Conservation (phyloP, 1,140 invertebrate species). For the Drosophila neocordata region DNA sequence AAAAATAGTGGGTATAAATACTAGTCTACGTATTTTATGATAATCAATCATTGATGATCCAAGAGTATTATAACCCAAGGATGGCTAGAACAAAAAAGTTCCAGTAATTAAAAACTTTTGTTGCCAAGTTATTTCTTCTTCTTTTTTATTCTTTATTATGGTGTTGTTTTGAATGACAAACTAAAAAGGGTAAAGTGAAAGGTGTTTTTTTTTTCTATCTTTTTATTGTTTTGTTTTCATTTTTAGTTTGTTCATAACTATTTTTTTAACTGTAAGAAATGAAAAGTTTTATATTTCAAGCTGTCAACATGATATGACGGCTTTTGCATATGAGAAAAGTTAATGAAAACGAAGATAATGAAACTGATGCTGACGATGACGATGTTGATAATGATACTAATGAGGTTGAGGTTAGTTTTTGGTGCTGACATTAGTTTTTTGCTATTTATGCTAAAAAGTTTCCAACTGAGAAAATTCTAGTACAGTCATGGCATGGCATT, state of each 20-base stretch:
- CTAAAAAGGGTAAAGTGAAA: slow-evolving; percentile 4
- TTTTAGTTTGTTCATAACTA: background rate
- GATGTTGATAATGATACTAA: background rate
- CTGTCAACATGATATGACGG: slow-evolving; percentile 3
- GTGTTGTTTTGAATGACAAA: slow-evolving; percentile 7
- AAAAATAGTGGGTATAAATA: slow-evolving; percentile 6
- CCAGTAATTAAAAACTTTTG: slow-evolving; percentile 70
- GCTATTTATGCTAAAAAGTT: background rate
- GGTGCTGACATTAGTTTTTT: no score
- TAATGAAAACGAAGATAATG: background rate
- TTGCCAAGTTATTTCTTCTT: background rate
- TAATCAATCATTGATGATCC: slow-evolving; percentile 48
- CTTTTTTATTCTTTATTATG: background rate
- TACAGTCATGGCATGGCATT: slow-evolving; percentile 32
- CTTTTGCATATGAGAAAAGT: slow-evolving; percentile 4
- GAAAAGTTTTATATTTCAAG: slow-evolving; percentile 13
- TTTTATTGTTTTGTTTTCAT: background rate
- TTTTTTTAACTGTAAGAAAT: background rate
- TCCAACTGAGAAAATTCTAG: background rate
- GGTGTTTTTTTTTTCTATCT: slow-evolving; percentile 1
- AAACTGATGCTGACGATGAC: background rate
- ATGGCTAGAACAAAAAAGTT: slow-evolving; percentile 13
- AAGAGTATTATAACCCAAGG: slow-evolving; percentile 16
- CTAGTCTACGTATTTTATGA: slow-evolving; percentile 10
- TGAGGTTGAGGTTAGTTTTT: background rate